Evolutionary conservation across 2,113 vertebrate species (phyloP).

Genomic region (Ovibos moschatus): DNA sequence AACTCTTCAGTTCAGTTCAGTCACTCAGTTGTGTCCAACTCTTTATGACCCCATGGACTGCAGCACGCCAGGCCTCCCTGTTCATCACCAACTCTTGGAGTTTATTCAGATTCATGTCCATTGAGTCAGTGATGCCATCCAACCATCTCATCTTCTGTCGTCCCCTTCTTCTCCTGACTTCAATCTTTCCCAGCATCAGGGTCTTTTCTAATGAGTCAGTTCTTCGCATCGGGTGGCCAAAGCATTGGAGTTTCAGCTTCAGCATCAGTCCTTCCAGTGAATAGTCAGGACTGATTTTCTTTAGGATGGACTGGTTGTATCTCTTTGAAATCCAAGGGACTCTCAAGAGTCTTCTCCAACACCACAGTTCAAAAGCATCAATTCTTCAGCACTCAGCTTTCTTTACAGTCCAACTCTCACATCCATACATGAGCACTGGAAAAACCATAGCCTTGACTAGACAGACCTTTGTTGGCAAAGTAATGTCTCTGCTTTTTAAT

Average conservation of each 20-base stretch:
- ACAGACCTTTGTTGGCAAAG: background rate
- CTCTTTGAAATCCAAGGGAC: background rate
- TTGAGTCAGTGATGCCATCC: background rate
- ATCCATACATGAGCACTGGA: background rate
- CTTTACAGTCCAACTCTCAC: background rate
- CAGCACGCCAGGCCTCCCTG: background rate
- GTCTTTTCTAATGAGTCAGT: background rate
- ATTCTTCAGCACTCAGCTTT: accelerated
- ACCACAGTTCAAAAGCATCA: background rate
- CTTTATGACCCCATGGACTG: background rate
- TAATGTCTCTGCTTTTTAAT: background rate
- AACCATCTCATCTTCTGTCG: background rate
- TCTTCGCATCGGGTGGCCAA: background rate
- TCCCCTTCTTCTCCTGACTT: background rate
- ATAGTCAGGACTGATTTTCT: background rate
- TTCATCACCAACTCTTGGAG: background rate
- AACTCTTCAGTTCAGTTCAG: background rate
- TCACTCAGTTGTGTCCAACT: background rate
- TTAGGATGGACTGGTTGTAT: background rate
- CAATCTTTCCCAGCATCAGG: background rate
- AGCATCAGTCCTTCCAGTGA: background rate
- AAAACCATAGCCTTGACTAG: background rate
- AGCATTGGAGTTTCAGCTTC: background rate
- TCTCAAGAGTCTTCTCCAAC: background rate
- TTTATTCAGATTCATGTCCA: background rate